Conservation (phyloP, 2,888 invertebrate species). For the Ethmia dodecea region DNA sequence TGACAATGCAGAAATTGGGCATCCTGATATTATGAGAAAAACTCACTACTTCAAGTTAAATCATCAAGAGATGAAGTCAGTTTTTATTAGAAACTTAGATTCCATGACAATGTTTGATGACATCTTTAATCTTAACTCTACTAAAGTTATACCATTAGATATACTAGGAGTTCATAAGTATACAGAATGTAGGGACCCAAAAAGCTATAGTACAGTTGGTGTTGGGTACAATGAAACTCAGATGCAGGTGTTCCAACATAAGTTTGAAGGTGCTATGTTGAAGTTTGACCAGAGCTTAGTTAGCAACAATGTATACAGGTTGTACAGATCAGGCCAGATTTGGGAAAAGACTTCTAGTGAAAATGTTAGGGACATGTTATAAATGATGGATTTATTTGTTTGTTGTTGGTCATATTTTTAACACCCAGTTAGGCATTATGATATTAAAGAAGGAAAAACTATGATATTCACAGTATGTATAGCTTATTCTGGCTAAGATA, state of each 20-base stretch:
- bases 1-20: conserved; percentile 57
- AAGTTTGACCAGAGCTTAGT: conserved; percentile 66
- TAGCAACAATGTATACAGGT: conserved; percentile 64
- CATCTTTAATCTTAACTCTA: conserved; percentile 46
- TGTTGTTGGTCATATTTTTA: too few relatives aligned
- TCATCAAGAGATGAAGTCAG: conserved; percentile 39
- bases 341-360: conserved; percentile 61
- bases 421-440: too few relatives aligned
- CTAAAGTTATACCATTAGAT: conserved; percentile 47
- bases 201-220: conserved; percentile 43
- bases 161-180: conserved; percentile 63
- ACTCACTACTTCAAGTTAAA: conserved; percentile 61
- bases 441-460: too few relatives aligned
- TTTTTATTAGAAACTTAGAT: conserved; percentile 60
- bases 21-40: conserved; percentile 62
- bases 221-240: conserved; percentile 61
- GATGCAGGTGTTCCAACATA: conserved; percentile 66
- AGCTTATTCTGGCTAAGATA: too few relatives aligned
- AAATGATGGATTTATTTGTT: too few relatives aligned
- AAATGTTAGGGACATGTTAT: conserved; percentile 55
- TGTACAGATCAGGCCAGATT: conserved; percentile 66
- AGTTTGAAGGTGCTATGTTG: conserved; percentile 71
- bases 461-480: too few relatives aligned
- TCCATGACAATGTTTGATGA: conserved; percentile 63
- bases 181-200: conserved; percentile 62